A percentile compares a stretch with the other conserved stretches of the same genome.
Evolutionary conservation across 2,113 vertebrate genomes (phyloP).

Genomic region (Phalacrocorax pelagicus): DNA sequence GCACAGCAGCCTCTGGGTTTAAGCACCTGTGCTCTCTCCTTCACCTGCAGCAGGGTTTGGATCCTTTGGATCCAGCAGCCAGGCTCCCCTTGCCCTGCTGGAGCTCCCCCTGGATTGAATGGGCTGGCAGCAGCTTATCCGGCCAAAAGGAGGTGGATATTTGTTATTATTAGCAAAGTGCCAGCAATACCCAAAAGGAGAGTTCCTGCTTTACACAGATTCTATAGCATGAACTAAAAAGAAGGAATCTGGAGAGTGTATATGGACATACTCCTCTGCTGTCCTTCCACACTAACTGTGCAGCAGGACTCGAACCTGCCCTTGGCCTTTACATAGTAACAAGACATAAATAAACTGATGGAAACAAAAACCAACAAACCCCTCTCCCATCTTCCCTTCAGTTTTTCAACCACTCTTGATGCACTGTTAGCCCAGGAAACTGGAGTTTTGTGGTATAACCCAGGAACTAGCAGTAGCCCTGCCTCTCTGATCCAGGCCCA

Average conservation of each 20-base stretch:
- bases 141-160: not conserved
- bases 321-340: not conserved
- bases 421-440: not conserved
- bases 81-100: not conserved
- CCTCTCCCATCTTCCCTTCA: not conserved
- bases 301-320: not conserved
- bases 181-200: not conserved
- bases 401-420: not conserved
- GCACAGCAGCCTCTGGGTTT: not conserved
- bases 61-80: not conserved
- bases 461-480: not conserved
- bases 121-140: not conserved
- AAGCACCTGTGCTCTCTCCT: not conserved
- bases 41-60: not conserved
- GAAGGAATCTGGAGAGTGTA: not conserved
- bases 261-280: not conserved
- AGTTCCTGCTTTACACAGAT: not conserved
- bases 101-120: not conserved
- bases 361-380: not conserved
- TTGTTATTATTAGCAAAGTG: not conserved
- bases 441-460: not conserved
- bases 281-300: not conserved
- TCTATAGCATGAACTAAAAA: not conserved
- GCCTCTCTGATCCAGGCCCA: not conserved
- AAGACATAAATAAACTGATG: not conserved